These are phyloP conservation scores for Ptychadena robeensis DNA, from an alignment of 2,797 vertebrate genomes.

Conservation along the genomic window DNA sequence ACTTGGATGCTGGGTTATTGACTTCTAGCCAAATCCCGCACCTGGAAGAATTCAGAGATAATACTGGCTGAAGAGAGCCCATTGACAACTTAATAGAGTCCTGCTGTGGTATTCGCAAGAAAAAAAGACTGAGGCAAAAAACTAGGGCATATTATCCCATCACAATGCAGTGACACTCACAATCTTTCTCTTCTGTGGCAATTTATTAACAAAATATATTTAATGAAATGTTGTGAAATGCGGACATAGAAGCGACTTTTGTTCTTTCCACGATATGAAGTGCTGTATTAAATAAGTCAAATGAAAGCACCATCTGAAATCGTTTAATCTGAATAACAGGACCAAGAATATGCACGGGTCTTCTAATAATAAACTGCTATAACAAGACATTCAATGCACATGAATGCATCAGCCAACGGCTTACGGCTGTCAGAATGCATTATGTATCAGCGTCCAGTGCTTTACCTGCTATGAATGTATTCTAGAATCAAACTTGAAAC, in stretches of 20 bases:
- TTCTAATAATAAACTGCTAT: constrained; percentile 15
- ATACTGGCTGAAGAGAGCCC: constrained; percentile 46
- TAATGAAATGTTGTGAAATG: constrained; percentile 44
- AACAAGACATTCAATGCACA: constrained; percentile 22
- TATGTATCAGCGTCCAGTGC: constrained; percentile 7
- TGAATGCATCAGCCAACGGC: constrained; percentile 2
- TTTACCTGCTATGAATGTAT: constrained; percentile 16
- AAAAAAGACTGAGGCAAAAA: constrained; percentile 47
- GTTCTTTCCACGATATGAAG: constrained; percentile 20
- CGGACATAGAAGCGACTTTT: constrained; percentile 18
- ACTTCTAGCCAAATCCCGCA: constrained; percentile 52
- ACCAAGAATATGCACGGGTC: constrained; percentile 13
- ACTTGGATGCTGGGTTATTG: constrained; percentile 48
- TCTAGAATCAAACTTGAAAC: constrained; percentile 31
- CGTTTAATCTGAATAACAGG: constrained; percentile 24
- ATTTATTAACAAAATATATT: constrained; percentile 55
- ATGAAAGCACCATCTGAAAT: constrained; percentile 28
- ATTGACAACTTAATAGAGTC: constrained; percentile 61
- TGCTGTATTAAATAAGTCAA: constrained; percentile 9
- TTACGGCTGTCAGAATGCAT: constrained; percentile 18
- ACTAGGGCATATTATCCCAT: constrained; percentile 55
- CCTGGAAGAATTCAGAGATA: constrained; percentile 63
- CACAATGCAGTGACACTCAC: constrained; percentile 53
- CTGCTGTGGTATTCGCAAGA: constrained; percentile 59
- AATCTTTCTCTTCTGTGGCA: constrained; percentile 43